Evolutionary conservation across 2,888 invertebrate genomes (phyloP), one percentile per base, ranked within the genome.

Genomic region (Callyntrura guangdongensis): DNA sequence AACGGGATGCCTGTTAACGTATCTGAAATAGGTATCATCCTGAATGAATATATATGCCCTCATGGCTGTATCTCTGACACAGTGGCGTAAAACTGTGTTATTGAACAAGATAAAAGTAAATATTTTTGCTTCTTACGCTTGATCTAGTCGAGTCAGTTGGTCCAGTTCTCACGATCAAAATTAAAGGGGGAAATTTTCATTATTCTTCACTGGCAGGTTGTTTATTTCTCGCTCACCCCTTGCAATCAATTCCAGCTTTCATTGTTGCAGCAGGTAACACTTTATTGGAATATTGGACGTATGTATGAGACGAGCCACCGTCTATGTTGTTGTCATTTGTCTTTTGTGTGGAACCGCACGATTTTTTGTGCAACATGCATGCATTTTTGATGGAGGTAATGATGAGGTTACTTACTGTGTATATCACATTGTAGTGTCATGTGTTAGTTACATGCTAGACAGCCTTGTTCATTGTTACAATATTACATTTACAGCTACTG

Each of bases 151-250:
- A 69, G 89, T 61, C 90, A 90, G 90, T 72, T 90, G 90, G 90
- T 82, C 86, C 82, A 86, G 81, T 90, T 90, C 90, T 86, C 90
- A 90, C 90, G 90, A 82, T 86, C 90, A 81, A 83, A 89, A 89
- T 85, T 89, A 69, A 77, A 79, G 90, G 84, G 84, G 86, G 85
- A 59, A 74, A 90, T 72, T 86, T 86, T 82, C 90, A 90, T 90
- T 90, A 90, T 82, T 86, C 61, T 45, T 79, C 81, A 86, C 36
- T 74, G 79, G 69, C 77, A 86, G 69, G 61, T 61, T 61, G 61
- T 11, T n/a, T 45, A 61, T 82, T 77, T 1, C 25, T 77, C 36
- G 36, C 27, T 79, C 79, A 82, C 61, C 61, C 61, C 81, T 59
- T 22, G 27, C 45, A 27, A 27, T 27, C 45, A 27, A 27, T 27